Evolutionary conservation across 2,113 vertebrate species (phyloP), one percentile per base, ranked within the genome.

Genomic region (Corythornis vintsioides): DNA sequence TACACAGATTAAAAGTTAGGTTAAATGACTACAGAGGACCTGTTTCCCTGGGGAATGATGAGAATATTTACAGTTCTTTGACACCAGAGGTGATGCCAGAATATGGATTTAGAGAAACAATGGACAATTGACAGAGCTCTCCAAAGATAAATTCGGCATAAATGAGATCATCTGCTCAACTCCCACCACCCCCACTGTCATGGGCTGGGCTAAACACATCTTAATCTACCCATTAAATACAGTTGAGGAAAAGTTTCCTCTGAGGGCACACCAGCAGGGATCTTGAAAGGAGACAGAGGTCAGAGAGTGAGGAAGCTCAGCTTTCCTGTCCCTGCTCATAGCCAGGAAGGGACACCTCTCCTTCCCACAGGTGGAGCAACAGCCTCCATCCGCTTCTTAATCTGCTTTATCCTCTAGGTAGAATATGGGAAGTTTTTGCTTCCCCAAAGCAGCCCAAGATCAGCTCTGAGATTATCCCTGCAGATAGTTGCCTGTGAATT

Each of bases 81-180:
- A 94, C 91, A 95, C 94, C 61, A 87, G 81, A 87, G 35, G 35
- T 92, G 79, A 84, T 96, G 91, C 94, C 94, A 96, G 82, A 96
- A 95, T 85, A 67, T 33, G 95, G 95, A 96, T 96, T 96, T 96
- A 89, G 53, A 64, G 65, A 95, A 96, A 96, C 94, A 96, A 95
- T 93, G 85, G 87, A 95, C 89, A 94, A 94, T 89, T 91, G 91
- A 89, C 78, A 89, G 81, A 82, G 84, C 55, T 94, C 81, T 92
- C 94, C 84, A 74, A 95, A 96, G 91, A 94, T 57, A 89, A 90
- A 87, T 85, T 85, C 7, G 2, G 47, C 78, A 94, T 92, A 92
- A 94, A 93, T 92, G 92, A 94, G 84, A 89, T 95, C 96, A 96
- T 89, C 92, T 94, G 75, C 71, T 93, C 91, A 91, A 80, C 21